These are phyloP conservation scores for Psittacula cyanocephala DNA, from an alignment of 2,113 vertebrate species.

Conservation along the genomic window DNA sequence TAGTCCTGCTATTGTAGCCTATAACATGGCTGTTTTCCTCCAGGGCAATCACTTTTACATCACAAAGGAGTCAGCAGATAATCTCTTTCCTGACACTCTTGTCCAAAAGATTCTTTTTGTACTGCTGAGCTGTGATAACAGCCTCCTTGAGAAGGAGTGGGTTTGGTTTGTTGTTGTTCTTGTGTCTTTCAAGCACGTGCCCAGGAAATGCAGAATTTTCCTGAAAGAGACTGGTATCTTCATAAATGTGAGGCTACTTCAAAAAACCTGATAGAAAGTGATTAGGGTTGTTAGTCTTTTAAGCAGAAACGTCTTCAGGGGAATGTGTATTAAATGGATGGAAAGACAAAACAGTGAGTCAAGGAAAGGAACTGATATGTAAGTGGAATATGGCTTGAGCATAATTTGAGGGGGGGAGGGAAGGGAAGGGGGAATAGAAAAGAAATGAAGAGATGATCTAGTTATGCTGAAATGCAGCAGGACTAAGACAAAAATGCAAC, in stretches of 20 bases:
- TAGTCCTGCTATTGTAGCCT: background rate
- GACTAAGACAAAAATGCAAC: background rate
- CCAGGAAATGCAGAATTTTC: background rate
- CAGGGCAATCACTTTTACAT: background rate
- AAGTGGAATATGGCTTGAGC: background rate
- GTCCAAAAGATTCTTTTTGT: background rate
- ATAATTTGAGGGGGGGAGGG: rapidly evolving
- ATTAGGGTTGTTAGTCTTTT: background rate
- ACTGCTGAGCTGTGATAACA: background rate
- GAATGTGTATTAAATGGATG: background rate
- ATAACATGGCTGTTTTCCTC: background rate
- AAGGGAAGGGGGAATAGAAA: background rate
- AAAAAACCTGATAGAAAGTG: background rate
- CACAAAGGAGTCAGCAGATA: background rate
- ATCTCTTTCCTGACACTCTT: background rate
- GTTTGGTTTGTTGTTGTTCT: background rate
- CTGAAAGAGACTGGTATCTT: background rate
- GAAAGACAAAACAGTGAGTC: background rate
- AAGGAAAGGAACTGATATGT: background rate
- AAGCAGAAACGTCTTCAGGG: background rate
- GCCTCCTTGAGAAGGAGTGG: background rate
- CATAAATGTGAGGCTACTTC: background rate
- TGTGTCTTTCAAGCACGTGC: background rate
- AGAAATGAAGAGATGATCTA: background rate
- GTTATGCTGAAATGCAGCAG: background rate